Base-by-base conservation (phyloP, 2,113 vertebrate species). In the Oenanthe melanoleuca region DNA sequence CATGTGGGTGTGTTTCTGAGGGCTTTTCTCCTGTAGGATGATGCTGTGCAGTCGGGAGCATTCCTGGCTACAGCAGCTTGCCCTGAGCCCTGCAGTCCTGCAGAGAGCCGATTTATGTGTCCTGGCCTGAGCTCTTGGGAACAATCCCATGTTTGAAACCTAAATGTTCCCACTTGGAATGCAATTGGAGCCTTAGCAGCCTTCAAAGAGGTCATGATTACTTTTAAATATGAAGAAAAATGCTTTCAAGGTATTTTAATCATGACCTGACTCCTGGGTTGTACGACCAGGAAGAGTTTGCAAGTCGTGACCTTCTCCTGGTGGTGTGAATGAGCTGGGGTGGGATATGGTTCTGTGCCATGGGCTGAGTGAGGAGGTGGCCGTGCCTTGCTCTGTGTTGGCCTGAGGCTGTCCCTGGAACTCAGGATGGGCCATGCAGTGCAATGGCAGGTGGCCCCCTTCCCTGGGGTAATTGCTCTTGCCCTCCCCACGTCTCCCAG, bases 281-380 rank as follows among this genome's bases (percentile, higher is more conserved):
- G 50, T 45, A 4, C 0, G 1, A n/a, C 21, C 42, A 23, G 56
- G 66, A 66, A 28, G 50, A 52, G 31, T 79, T 65, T 93, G 61
- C 52, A 33, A 38, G 45, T 59, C 0, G 0, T 80, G 49, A 7
- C 56, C 29, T n/a, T 31, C 13, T 73, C 15, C 31, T 11, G 5
- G 64, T 14, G 55, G 40, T 45, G 45, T 33, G 65, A 55, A 38
- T 80, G 20, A 60, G 37, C 29, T 2, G 2, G 18, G 21, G 22
- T 34, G n/a, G 17, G 11, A 23, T 6, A 5, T 79, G 45, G 29
- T 21, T 47, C 56, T 47, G 45, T 50, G 31, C 42, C 1, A 0
- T 4, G 12, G 67, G 40, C 71, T 55, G 17, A n/a, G 66, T 0
- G 5, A 56, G 44, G 5, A 12, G 3, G 6, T 61, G 74, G 18